Evolutionary conservation across 2,888 invertebrate species (phyloP).

Genomic region (Lasioglossum zephyrum): DNA sequence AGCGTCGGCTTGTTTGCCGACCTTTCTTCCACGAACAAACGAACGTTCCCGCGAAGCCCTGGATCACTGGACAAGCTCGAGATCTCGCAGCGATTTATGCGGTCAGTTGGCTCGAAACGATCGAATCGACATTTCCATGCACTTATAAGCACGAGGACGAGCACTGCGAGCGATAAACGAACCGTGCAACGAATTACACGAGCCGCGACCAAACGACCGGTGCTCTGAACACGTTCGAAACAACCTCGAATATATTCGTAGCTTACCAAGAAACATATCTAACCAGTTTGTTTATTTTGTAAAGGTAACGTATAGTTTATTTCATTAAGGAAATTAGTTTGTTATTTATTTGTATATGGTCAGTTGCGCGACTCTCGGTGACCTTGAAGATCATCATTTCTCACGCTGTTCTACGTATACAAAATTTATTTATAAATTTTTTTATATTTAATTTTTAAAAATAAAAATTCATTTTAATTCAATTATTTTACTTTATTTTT

Average conservation of each 20-base stretch:
- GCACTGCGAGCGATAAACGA: conserved; percentile 11
- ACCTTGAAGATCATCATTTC: too few species aligned
- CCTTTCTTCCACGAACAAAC: neutral
- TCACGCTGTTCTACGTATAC: too few species aligned
- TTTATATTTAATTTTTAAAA: too few species aligned
- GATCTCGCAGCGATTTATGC: neutral
- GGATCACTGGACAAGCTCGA: neutral
- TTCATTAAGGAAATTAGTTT: neutral
- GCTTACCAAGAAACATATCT: neutral
- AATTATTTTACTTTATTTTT: too few species aligned
- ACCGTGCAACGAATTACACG: conserved; percentile 12
- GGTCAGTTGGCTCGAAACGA: neutral
- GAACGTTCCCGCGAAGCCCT: neutral
- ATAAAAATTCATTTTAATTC: too few species aligned
- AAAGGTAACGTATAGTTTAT: neutral
- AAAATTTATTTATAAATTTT: too few species aligned
- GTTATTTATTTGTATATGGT: too few species aligned
- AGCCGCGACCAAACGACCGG: neutral
- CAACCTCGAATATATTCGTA: neutral
- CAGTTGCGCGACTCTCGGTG: too few species aligned
- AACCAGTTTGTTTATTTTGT: neutral
- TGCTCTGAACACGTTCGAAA: neutral
- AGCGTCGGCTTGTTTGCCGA: neutral
- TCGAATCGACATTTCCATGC: conserved; percentile 40
- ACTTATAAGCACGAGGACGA: conserved; percentile 13